Percentiles rank a stretch among this genome's conserved stretches.
Evolutionary conservation across 2,888 invertebrate species (phyloP).

Genomic region (Steinernema carpocapsae): DNA sequence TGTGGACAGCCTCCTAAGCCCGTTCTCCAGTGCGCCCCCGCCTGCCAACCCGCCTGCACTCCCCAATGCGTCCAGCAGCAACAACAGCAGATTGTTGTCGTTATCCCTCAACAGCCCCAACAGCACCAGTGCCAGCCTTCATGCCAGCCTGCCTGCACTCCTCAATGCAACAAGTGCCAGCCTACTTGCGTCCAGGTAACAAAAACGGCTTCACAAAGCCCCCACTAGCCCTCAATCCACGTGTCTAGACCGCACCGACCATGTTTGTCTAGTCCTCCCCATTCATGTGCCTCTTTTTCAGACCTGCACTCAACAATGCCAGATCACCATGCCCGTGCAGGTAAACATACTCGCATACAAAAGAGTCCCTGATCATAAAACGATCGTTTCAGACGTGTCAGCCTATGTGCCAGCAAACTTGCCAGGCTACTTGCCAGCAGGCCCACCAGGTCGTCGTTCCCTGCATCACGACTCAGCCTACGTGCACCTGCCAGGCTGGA

Average conservation of each 20-base stretch:
- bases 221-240: too few species aligned
- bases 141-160: slow-evolving; percentile 25
- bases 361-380: too few species aligned
- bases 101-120: slow-evolving; percentile 14
- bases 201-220: too few species aligned
- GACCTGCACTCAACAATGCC: slow-evolving; percentile 19
- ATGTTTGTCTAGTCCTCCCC: too few species aligned
- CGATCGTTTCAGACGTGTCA: slow-evolving; percentile 19
- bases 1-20: slow-evolving; percentile 10
- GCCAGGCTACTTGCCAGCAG: slow-evolving; percentile 26
- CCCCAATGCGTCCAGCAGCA: slow-evolving; percentile 33
- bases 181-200: slow-evolving; percentile 21
- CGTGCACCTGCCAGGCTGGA: slow-evolving; percentile 26
- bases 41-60: slow-evolving; percentile 24
- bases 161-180: slow-evolving; percentile 28
- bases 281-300: background rate
- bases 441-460: slow-evolving; percentile 27
- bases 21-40: slow-evolving; percentile 29
- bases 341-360: background rate
- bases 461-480: background rate
- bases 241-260: too few species aligned
- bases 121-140: slow-evolving; percentile 17
- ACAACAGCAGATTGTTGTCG: slow-evolving; percentile 23
- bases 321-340: slow-evolving; percentile 22
- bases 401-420: slow-evolving; percentile 30